Percentiles rank a stretch among this genome's conserved stretches.
These are phyloP conservation scores for Cyclophora punctaria DNA, from an alignment of 2,888 invertebrate species.

Conservation along the genomic window DNA sequence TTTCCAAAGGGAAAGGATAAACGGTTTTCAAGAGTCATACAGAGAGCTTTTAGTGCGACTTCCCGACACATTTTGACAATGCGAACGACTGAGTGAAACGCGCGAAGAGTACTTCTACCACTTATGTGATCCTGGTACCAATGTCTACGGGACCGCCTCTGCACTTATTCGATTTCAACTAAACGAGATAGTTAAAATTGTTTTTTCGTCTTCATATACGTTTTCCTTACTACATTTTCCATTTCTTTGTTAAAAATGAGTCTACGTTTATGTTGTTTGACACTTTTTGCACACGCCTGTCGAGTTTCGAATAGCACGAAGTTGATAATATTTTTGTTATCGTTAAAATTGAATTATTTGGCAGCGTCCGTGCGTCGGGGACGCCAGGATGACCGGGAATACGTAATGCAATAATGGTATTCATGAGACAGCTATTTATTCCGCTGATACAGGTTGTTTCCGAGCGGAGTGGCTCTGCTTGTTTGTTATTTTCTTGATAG, in stretches of 20 bases:
- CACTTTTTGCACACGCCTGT: too few species aligned
- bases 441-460: not conserved
- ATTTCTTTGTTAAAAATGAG: too few species aligned
- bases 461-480: too few species aligned
- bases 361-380: slow-evolving; percentile 25
- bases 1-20: slow-evolving; percentile 7
- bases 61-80: slow-evolving; percentile 13
- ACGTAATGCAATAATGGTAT: slow-evolving; percentile 62
- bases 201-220: not conserved
- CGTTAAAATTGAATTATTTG: slow-evolving; percentile 34
- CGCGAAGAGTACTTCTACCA: slow-evolving; percentile 14
- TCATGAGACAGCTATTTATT: slow-evolving; percentile 40
- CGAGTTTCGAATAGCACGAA: slow-evolving; percentile 3
- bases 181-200: too few species aligned
- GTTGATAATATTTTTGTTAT: slow-evolving; percentile 8
- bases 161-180: slow-evolving; percentile 2
- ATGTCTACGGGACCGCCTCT: slow-evolving; percentile 10
- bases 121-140: slow-evolving; percentile 18
- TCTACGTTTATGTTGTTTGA: too few species aligned
- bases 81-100: slow-evolving; percentile 4
- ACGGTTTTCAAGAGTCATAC: slow-evolving; percentile 12
- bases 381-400: slow-evolving; percentile 25
- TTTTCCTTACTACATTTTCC: too few species aligned
- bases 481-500: too few species aligned
- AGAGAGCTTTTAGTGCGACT: slow-evolving; percentile 15